These are phyloP conservation scores for Pygoscelis antarcticus DNA, from an alignment of 2,113 vertebrate species.

Conservation along the genomic window DNA sequence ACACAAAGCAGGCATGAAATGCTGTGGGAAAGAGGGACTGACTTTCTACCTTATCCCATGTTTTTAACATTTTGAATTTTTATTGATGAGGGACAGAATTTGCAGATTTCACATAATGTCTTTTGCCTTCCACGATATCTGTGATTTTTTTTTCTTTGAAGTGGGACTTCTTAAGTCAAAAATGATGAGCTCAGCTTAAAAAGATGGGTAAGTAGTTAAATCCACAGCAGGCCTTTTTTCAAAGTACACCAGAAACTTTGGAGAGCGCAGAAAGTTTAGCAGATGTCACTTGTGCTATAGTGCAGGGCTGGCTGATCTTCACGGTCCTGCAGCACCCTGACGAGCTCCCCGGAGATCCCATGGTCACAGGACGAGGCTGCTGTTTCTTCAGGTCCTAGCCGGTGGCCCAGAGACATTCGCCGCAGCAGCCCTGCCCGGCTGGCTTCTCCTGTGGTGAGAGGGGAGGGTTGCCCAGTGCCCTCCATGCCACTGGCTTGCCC, in stretches of 20 bases:
- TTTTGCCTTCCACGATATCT: neutral
- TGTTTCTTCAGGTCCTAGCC: neutral
- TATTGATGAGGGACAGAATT: neutral
- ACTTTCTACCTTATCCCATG: neutral
- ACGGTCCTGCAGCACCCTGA: rapidly evolving
- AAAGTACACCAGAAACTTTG: neutral
- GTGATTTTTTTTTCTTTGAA: neutral
- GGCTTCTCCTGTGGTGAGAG: rapidly evolving
- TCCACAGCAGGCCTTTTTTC: neutral
- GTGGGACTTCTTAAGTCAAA: neutral
- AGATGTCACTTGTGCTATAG: neutral
- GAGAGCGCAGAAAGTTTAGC: neutral
- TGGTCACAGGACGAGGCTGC: neutral
- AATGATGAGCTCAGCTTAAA: neutral
- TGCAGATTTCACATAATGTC: neutral
- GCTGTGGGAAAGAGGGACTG: neutral
- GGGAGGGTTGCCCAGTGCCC: neutral
- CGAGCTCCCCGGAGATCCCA: rapidly evolving
- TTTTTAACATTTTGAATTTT: conserved; percentile 1
- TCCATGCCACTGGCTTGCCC: neutral
- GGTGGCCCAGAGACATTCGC: rapidly evolving
- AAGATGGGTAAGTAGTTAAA: neutral
- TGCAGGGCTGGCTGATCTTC: neutral
- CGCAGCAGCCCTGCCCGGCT: rapidly evolving
- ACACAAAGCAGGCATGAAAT: conserved; percentile 22